These are phyloP conservation scores for Archaeoteleia sp. DNA, from an alignment of 2,888 invertebrate species.

Conservation along the genomic window DNA sequence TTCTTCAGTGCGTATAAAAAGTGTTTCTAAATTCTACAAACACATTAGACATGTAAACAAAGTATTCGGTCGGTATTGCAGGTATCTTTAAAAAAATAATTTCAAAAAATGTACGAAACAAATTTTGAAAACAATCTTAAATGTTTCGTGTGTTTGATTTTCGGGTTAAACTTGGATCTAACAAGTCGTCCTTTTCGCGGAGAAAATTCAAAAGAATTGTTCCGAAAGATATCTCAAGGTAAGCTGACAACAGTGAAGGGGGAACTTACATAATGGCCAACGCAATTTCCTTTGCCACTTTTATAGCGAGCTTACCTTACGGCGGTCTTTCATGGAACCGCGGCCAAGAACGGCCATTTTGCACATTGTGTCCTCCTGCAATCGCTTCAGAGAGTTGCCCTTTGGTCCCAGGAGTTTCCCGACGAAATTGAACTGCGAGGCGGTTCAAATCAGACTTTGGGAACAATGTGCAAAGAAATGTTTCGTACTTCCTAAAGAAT, in stretches of 20 bases:
- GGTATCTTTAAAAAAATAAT: no score
- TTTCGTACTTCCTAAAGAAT: conserved; percentile 30
- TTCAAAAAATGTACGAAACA: no score
- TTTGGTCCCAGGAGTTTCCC: conserved; percentile 95
- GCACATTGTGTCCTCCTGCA: conserved; percentile 96
- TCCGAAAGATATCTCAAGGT: conserved; percentile 51
- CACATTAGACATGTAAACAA: no score
- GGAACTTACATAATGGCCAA: conserved; percentile 37
- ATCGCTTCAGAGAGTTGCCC: conserved; percentile 92
- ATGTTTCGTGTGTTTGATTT: no score
- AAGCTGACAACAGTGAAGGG: conserved; percentile 22
- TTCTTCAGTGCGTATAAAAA: no score
- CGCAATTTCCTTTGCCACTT: conserved; percentile 49
- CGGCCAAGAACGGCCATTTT: conserved; percentile 96
- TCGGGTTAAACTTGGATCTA: no score
- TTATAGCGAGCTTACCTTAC: conserved; percentile 79
- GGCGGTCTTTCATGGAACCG: conserved; percentile 95
- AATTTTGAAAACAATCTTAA: no score
- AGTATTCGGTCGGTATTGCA: no score
- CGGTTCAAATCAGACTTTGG: conserved; percentile 39
- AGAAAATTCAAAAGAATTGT: conserved; percentile 29
- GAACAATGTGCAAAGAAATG: conserved; percentile 24
- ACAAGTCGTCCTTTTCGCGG: no score
- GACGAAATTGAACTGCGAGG: conserved; percentile 93
- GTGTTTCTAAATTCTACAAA: no score